Evolutionary conservation across 2,888 invertebrate genomes (phyloP).

Genomic region (Drosophila acutilabella): DNA sequence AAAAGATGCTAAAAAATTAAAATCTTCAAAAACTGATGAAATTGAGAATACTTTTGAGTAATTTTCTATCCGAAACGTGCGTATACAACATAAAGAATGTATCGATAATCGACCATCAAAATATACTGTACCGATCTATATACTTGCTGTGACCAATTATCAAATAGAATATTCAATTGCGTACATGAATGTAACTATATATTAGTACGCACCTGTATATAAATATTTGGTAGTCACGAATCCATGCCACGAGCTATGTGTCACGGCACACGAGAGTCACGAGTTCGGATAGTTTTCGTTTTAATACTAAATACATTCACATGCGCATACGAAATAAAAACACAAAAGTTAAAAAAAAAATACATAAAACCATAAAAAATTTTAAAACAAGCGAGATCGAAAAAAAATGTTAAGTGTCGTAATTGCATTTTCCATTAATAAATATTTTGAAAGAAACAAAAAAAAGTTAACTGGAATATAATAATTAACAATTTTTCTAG

Average conservation of each 20-base stretch:
- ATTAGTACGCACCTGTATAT: constrained; percentile 3
- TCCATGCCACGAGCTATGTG: too few relatives aligned
- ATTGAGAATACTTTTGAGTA: neutral
- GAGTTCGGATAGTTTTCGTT: constrained; percentile 10
- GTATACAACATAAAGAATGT: neutral
- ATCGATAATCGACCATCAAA: neutral
- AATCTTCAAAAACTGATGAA: neutral
- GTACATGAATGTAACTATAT: neutral
- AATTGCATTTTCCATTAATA: constrained; percentile 48
- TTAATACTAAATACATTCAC: constrained; percentile 2
- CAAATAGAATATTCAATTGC: neutral
- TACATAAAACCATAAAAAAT: constrained; percentile 6
- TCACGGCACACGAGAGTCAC: neutral
- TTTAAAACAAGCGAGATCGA: constrained; percentile 15
- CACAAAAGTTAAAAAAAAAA: too few relatives aligned
- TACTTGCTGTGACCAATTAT: constrained; percentile 17
- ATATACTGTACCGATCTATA: neutral
- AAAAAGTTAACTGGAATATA: constrained; percentile 20
- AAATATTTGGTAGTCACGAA: neutral
- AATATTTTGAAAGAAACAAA: constrained; percentile 9
- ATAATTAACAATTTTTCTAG: constrained; percentile 43
- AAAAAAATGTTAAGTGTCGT: constrained; percentile 41
- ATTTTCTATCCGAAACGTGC: neutral
- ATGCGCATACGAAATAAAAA: too few relatives aligned
- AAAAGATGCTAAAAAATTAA: neutral